These are phyloP conservation scores for Trichonephila clavata DNA, from an alignment of 1,140 invertebrate genomes.

Conservation along the genomic window DNA sequence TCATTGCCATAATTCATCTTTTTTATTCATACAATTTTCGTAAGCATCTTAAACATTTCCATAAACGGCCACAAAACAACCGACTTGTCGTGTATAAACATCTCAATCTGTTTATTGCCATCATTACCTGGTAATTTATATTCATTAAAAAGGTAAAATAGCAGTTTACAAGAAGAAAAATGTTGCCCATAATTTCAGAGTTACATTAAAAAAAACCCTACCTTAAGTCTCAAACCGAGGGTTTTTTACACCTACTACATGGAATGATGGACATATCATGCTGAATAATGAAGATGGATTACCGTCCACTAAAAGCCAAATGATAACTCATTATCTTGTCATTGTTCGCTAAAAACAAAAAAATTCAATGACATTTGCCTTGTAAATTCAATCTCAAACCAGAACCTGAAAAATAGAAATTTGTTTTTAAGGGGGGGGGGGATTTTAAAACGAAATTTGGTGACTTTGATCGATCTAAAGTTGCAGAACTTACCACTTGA, in stretches of 20 bases:
- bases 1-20: too few species aligned
- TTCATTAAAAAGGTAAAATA: not conserved
- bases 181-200: not conserved
- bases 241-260: not conserved
- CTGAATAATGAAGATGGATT: not conserved
- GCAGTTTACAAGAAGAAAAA: not conserved
- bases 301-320: not conserved
- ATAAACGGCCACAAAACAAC: too few species aligned
- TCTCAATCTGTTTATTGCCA: not conserved
- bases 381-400: conserved; percentile 8
- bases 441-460: not conserved
- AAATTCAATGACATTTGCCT: not conserved
- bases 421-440: not conserved
- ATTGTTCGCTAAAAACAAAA: not conserved
- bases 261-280: not conserved
- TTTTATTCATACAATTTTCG: too few species aligned
- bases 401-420: not conserved
- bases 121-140: not conserved
- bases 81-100: too few species aligned
- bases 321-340: not conserved
- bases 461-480: not conserved
- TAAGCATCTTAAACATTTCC: too few species aligned
- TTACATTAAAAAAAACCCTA: not conserved
- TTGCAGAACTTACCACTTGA: not conserved
- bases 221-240: not conserved